Conservation (phyloP, 2,797 vertebrate genomes). For the Dryobates pubescens region DNA sequence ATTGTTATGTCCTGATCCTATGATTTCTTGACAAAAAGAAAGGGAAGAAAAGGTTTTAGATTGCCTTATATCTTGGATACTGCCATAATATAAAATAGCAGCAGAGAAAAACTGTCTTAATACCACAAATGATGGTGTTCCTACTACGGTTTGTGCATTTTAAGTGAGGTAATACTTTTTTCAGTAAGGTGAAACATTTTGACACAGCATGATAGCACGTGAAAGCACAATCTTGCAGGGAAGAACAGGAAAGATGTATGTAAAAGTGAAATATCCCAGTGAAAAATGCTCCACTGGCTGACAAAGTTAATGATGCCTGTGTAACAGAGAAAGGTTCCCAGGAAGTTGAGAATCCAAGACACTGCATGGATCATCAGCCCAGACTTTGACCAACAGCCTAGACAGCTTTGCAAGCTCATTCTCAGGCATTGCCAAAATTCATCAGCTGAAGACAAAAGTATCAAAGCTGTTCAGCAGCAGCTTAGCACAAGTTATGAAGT, state of each 20-base stretch:
- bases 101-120: neutral
- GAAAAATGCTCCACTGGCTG: neutral
- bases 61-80: neutral
- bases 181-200: neutral
- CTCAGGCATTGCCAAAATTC: neutral
- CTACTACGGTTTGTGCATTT: neutral
- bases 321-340: neutral
- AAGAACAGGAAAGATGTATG: neutral
- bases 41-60: neutral
- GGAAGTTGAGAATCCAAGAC: neutral
- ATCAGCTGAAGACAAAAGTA: neutral
- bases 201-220: neutral
- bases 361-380: neutral
- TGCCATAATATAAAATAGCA: neutral
- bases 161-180: neutral
- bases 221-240: neutral
- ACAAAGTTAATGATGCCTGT: fast-evolving
- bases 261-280: neutral
- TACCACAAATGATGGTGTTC: neutral
- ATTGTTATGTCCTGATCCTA: neutral
- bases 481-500: neutral
- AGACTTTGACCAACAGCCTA: neutral
- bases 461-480: neutral
- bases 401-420: neutral
- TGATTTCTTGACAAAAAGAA: neutral